Percentiles rank a stretch among this genome's conserved stretches.
These are phyloP conservation scores for Sigmodon hispidus DNA, from an alignment of 2,113 vertebrate species.

Conservation along the genomic window DNA sequence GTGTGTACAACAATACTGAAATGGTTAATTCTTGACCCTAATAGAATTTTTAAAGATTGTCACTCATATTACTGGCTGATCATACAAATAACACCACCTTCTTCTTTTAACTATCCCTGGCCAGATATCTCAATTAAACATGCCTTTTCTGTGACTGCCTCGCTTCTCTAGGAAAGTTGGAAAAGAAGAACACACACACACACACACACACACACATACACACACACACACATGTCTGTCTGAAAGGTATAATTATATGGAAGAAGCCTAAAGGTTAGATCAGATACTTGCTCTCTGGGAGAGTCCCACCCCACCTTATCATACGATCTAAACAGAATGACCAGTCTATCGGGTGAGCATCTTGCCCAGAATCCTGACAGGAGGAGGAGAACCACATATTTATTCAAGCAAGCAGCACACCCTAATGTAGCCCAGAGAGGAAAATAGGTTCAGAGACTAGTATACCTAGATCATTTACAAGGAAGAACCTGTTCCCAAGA, in stretches of 20 bases:
- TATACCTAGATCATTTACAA: not conserved
- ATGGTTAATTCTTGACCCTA: not conserved
- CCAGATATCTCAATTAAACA: not conserved
- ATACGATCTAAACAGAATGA: not conserved
- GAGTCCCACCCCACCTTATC: not conserved
- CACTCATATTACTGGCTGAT: not conserved
- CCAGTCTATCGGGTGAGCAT: too few species aligned
- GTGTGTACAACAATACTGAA: not conserved
- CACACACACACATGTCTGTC: not conserved
- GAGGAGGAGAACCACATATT: not conserved
- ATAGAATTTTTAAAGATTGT: not conserved
- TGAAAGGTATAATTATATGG: not conserved
- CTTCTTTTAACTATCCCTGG: not conserved
- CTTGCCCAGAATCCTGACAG: not conserved
- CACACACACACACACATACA: not conserved
- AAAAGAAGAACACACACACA: not conserved
- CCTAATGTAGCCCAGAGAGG: not conserved
- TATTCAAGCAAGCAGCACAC: not conserved
- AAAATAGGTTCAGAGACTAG: not conserved
- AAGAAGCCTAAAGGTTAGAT: not conserved
- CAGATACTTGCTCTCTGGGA: not conserved
- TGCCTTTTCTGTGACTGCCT: not conserved
- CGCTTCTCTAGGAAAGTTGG: not conserved
- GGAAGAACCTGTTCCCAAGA: not conserved
- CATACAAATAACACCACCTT: not conserved